phyloP scores from a whole-genome alignment of 2,888 invertebrate species.

The Drosophila lutescens region DNA sequence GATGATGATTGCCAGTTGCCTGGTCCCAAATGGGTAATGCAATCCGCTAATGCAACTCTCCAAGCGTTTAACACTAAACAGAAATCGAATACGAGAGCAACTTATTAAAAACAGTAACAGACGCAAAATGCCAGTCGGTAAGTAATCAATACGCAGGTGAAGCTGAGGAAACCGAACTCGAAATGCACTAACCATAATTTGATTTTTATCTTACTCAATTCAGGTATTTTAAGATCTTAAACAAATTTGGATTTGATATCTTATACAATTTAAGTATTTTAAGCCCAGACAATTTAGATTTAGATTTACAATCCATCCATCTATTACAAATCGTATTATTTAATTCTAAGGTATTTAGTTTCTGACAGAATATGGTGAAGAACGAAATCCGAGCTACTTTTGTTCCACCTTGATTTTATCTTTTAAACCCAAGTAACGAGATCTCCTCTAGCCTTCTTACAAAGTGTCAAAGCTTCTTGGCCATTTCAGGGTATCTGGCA shows the following conservation, averaged over 20 bases:
- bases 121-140: slow-evolving; percentile 22
- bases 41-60: slow-evolving; percentile 66
- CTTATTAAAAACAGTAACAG: slow-evolving; percentile 45
- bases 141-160: slow-evolving; percentile 22
- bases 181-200: slow-evolving; percentile 3
- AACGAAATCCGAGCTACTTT: slow-evolving; percentile 5
- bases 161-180: not conserved
- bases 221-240: too few species aligned
- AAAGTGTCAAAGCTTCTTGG: slow-evolving; percentile 8
- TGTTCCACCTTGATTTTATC: not conserved
- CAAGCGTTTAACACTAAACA: slow-evolving; percentile 64
- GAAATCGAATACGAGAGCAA: slow-evolving; percentile 68
- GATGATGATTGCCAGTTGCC: slow-evolving; percentile 26
- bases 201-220: not conserved
- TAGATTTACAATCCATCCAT: too few species aligned
- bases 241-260: not conserved
- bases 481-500: slow-evolving; percentile 25
- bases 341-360: not conserved
- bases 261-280: too few species aligned
- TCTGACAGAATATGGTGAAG: not conserved
- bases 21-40: slow-evolving; percentile 52
- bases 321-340: not conserved
- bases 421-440: slow-evolving; percentile 7
- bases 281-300: too few species aligned
- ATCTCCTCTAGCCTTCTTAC: not conserved